Evolutionary conservation across 2,888 invertebrate species (phyloP), one percentile per base, ranked within the genome.

Genomic region (Taphrorychus bicolor): DNA sequence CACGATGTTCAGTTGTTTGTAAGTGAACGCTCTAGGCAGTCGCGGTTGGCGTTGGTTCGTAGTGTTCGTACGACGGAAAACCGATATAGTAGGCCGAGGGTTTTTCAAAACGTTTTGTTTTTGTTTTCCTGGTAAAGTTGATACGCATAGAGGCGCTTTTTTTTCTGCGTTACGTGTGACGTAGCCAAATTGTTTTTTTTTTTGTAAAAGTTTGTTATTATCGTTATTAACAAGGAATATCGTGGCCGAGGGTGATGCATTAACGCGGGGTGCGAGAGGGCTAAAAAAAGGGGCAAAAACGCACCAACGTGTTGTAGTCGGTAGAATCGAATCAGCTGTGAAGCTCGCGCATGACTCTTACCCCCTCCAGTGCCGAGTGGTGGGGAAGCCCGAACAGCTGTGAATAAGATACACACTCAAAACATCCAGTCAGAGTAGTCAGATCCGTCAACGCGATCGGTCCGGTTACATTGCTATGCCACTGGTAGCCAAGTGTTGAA

Each of bases 351-450:
- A 81, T 75, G 76, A 70, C 71, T 68, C 73, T 70, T 61, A 23
- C 76, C 73, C 76, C 73, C 75, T 71, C 73, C 71, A 45, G 59
- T 52, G 24, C 48, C 22, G 51, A 74, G 76, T 75, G 77, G 79
- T 79, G 76, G 74, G 73, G 78, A 78, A 75, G 73, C 72, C 21
- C 19, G 70, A 80, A 81, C 82, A 82, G 82, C 82, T 82, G 82
- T 81, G 81, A 76, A 75, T 75, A 75, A 76, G 80, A 82, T 82
- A 82, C 80, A 80, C 79, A 81, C 78, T 77, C 77, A 81, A 79
- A 82, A 80, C 80, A 80, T 66, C 74, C 75, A 76, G 79, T 86
- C 85, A 83, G 83, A 83, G 84, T 83, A 83, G 84, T 84, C 85
- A 88, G 87, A 87, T 84, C 84, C 76, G 77, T 77, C 84, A 84